Evolutionary conservation across 2,113 vertebrate genomes (phyloP).

Genomic region (Hyaena hyaena): DNA sequence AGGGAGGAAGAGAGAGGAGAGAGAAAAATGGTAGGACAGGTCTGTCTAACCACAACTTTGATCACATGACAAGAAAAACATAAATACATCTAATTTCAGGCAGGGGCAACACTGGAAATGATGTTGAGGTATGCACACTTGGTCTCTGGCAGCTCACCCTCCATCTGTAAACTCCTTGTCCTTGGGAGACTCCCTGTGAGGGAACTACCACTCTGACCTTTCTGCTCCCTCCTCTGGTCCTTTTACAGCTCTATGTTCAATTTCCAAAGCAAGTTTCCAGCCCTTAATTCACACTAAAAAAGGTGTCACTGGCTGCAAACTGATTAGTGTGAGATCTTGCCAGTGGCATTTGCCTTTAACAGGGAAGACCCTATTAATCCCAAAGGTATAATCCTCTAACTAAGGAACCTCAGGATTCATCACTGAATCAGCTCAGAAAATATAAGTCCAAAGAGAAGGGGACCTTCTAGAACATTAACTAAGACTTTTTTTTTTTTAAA

Average conservation of each 20-base stretch:
- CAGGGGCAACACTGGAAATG: background rate
- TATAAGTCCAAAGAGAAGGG: background rate
- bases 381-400: background rate
- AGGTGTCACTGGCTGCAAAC: background rate
- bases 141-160: background rate
- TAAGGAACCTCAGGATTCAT: background rate
- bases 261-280: slow-evolving; percentile 6
- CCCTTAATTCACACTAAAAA: slow-evolving; percentile 26
- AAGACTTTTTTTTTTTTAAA: background rate
- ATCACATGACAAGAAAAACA: background rate
- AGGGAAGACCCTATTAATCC: slow-evolving; percentile 32
- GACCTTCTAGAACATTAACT: slow-evolving; percentile 31
- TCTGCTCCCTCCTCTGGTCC: background rate
- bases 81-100: background rate
- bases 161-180: background rate
- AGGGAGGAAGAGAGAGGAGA: background rate
- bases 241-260: background rate
- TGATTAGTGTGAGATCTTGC: background rate
- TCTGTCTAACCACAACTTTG: background rate
- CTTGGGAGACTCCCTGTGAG: background rate
- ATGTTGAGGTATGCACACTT: background rate
- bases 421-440: background rate
- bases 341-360: slow-evolving; percentile 9
- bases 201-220: background rate
- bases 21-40: background rate